Percentiles rank a stretch among this genome's conserved stretches.
These are phyloP conservation scores for Masnerella sp. DNA, from an alignment of 2,888 invertebrate species.

Conservation along the genomic window DNA sequence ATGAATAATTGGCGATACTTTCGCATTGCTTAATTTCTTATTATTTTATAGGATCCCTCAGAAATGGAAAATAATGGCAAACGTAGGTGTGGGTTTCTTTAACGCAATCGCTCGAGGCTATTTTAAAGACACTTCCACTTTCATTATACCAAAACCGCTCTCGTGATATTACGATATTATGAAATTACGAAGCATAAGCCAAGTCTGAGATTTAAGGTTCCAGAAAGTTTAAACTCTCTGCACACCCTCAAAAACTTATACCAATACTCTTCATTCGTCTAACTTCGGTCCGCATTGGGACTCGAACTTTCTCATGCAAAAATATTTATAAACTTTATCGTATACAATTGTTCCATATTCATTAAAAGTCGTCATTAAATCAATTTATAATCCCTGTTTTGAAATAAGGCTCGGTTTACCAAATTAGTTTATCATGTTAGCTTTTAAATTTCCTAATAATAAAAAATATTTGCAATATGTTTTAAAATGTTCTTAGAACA, in stretches of 20 bases:
- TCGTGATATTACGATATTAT: constrained; percentile 72
- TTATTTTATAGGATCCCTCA: constrained; percentile 6
- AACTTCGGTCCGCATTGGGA: constrained; percentile 58
- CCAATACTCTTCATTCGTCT: constrained; percentile 55
- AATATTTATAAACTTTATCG: constrained; percentile 61
- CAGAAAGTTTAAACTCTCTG: constrained; percentile 68
- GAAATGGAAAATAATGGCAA: constrained; percentile 42
- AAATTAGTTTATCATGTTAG: too few species aligned
- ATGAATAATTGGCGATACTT: constrained; percentile 22
- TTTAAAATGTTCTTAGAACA: too few species aligned
- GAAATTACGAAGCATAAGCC: constrained; percentile 72
- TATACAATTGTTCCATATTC: constrained; percentile 55
- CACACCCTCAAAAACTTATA: constrained; percentile 63
- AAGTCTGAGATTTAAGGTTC: constrained; percentile 69
- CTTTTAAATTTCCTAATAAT: too few species aligned
- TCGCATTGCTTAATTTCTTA: constrained; percentile 19
- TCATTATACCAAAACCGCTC: constrained; percentile 73
- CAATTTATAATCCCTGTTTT: constrained; percentile 35
- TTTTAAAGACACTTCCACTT: constrained; percentile 75
- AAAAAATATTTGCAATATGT: too few species aligned
- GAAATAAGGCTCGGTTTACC: too few species aligned
- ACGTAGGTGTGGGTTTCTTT: constrained; percentile 55
- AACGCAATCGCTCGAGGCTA: constrained; percentile 72
- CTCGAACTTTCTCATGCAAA: constrained; percentile 54
- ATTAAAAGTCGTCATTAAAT: constrained; percentile 43